Conservation (phyloP, 1,140 invertebrate species). For the Ladona fulva region DNA sequence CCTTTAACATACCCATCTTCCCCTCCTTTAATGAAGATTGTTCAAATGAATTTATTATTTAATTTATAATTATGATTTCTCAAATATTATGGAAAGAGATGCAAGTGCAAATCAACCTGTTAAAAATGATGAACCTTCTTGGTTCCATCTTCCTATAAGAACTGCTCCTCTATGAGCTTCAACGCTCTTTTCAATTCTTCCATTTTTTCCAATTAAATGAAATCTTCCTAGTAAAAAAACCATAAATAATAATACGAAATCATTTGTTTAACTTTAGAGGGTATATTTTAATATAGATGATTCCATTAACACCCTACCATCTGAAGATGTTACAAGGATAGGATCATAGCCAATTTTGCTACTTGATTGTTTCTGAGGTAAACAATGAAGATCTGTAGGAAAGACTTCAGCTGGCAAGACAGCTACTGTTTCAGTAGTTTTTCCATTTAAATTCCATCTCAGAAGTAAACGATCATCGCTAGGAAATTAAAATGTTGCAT, state of each 20-base stretch:
- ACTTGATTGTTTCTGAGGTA: constrained; percentile 46
- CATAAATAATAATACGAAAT: too few species aligned
- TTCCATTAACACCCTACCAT: too few species aligned
- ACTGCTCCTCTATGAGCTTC: constrained; percentile 90
- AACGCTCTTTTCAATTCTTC: constrained; percentile 85
- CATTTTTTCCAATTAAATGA: constrained; percentile 77
- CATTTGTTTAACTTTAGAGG: too few species aligned
- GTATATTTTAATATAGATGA: too few species aligned
- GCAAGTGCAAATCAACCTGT: constrained; percentile 48
- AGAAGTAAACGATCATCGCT: constrained; percentile 87
- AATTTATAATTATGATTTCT: constrained; percentile 16
- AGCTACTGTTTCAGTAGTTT: constrained; percentile 63
- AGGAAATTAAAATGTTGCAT: constrained; percentile 25
- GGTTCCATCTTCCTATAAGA: constrained; percentile 77
- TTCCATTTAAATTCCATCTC: constrained; percentile 75
- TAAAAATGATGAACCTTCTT: constrained; percentile 81
- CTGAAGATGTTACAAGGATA: constrained; percentile 78
- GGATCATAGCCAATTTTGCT: constrained; percentile 69
- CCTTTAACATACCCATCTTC: constrained; percentile 95
- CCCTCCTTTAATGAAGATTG: constrained; percentile 51
- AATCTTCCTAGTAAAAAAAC: constrained; percentile 56
- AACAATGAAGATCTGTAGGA: constrained; percentile 83
- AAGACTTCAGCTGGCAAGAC: constrained; percentile 74
- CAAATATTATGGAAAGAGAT: neutral
- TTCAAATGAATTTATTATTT: neutral